Conservation (phyloP, 2,797 vertebrate genomes). For the Acridotheres tristis region DNA sequence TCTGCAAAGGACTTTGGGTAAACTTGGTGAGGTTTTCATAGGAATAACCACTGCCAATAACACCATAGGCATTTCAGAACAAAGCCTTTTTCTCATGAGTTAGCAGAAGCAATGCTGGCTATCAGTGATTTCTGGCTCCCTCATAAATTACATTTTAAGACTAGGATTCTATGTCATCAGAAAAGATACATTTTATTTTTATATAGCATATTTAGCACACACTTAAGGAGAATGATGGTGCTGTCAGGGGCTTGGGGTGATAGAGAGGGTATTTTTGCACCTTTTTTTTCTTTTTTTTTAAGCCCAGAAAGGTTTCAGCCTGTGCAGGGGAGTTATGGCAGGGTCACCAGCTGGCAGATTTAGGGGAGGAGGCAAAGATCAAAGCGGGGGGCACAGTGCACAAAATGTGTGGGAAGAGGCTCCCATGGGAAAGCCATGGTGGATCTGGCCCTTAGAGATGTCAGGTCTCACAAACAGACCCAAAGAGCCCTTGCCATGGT, state of each 20-base stretch:
- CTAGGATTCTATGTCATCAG: slow-evolving; percentile 42
- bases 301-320: neutral
- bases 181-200: slow-evolving; percentile 61
- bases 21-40: neutral
- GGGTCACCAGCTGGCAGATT: neutral
- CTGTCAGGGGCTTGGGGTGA: slow-evolving; percentile 1
- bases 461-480: neutral
- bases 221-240: slow-evolving; percentile 33
- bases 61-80: slow-evolving; percentile 33
- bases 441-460: neutral
- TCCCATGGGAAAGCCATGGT: neutral
- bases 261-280: neutral
- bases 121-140: neutral
- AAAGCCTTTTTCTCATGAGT: slow-evolving; percentile 63
- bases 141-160: slow-evolving; percentile 46
- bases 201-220: slow-evolving; percentile 46
- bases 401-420: neutral
- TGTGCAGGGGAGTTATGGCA: neutral
- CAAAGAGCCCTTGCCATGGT: neutral
- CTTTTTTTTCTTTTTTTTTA: neutral
- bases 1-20: neutral
- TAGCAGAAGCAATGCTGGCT: slow-evolving; percentile 46
- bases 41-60: neutral
- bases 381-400: neutral
- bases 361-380: neutral